These are phyloP conservation scores for Stigmatopora argus DNA, from an alignment of 2,113 vertebrate species.

Conservation along the genomic window DNA sequence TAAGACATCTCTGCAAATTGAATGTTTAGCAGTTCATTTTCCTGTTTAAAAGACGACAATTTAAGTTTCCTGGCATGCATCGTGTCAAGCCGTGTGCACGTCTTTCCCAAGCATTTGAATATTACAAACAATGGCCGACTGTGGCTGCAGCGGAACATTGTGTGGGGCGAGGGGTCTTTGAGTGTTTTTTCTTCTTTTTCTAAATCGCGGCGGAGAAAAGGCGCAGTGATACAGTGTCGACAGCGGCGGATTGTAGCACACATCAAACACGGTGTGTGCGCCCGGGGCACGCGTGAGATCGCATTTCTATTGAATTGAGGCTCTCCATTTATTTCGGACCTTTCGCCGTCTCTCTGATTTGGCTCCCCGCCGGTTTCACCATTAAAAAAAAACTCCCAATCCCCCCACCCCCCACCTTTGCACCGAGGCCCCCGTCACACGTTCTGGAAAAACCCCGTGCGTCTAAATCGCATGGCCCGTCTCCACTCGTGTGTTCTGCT, in stretches of 20 bases:
- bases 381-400: too few relatives aligned
- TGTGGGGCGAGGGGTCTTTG: constrained; percentile 54
- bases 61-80: background rate
- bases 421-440: constrained; percentile 62
- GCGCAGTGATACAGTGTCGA: constrained; percentile 44
- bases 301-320: constrained; percentile 68
- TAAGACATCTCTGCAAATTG: too few relatives aligned
- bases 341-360: constrained; percentile 66
- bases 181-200: constrained; percentile 52
- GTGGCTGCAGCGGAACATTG: constrained; percentile 47
- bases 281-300: constrained; percentile 55
- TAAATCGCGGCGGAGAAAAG: constrained; percentile 51
- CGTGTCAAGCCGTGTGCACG: background rate
- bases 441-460: constrained; percentile 72
- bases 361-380: constrained; percentile 43
- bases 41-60: background rate
- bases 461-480: constrained; percentile 72
- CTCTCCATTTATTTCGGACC: constrained; percentile 76
- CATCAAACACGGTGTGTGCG: constrained; percentile 64
- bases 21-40: background rate
- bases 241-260: constrained; percentile 52
- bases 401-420: constrained; percentile 54
- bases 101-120: constrained; percentile 22
- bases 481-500: constrained; percentile 76
- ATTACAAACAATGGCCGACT: constrained; percentile 41